Base-by-base conservation (phyloP, 2,113 vertebrate species). In the Corythornis vintsioides region DNA sequence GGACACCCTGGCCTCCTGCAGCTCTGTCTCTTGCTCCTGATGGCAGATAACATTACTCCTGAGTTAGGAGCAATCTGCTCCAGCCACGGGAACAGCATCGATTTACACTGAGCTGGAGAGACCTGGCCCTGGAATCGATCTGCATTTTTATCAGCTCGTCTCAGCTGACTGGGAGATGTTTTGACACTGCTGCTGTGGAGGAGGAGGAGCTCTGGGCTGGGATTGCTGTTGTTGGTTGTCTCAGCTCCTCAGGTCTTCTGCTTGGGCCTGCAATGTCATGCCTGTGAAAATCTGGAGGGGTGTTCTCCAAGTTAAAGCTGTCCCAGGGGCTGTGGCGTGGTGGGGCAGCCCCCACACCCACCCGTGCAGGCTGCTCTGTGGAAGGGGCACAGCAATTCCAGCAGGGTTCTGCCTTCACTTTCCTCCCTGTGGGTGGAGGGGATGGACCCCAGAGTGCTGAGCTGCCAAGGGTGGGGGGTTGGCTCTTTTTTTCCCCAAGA, bases 81-180 rank as follows among this genome's bases (percentile, higher is more conserved):
- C 65, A 56, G 74, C 53, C 85, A 11, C 0, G 26, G 66, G 76
- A 88, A 11, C 33, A 25, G 80, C 91, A 94, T 91, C 38, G 86
- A 92, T 86, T 67, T 52, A 59, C 56, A 35, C 38, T 1, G 15
- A 73, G 80, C 91, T 17, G 79, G 33, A 73, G 95, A 57, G 40
- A 14, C 73, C 76, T 8, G 74, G 74, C 73, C 90, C 66, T 31
- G 86, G 31, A 2, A 95, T 90, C 45, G 48, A 95, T 90, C 94
- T 71, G 94, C 77, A 81, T 92, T 92, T 90, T 93, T 86, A 94
- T 86, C 92, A 90, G 91, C 92, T 80, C 72, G 19, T 85, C 80
- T 60, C 67, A 10, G 83, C 83, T 67, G 78, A 42, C 2, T 52
- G 3, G 48, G 90, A 81, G 85, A 35, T 38, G 69, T 47, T 75